Base-by-base conservation (phyloP, 2,113 vertebrate genomes). In the Cnemophilus loriae region DNA sequence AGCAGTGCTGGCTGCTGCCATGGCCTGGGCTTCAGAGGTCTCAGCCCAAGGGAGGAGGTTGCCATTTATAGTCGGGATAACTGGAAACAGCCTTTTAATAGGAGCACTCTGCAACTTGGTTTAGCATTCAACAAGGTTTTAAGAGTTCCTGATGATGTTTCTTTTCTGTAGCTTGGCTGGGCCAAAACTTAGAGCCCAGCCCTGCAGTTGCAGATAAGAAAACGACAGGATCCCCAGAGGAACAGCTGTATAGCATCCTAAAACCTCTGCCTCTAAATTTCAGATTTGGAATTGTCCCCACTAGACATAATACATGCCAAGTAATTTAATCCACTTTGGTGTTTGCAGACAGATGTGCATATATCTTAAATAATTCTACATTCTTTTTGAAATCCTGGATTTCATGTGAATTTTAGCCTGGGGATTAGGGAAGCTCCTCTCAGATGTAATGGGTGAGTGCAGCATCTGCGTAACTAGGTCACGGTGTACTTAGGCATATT, bases 311-410 rank as follows among this genome's bases (percentile, higher is more conserved):
- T 61, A 55, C 27, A 41, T 33, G 46, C 70, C 78, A 90, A 91
- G 89, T 44, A 77, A 57, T 79, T 88, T 69, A 89, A 94, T 91
- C 84, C 82, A 42, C 18, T 80, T 84, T 74, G 68, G 75, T 91
- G 91, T 91, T 70, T 87, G 79, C 16, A 6, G 70, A 56, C 70
- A 87, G 90, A 95, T 42, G 75, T 35, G 30, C 30, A 41, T 86
- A 21, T 82, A 57, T 85, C 93, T 88, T 11, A 95, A 96, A 90
- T 90, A 96, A 90, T 85, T 96, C 85, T 74, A 68, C 64, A 13
- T 90, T 70, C 21, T 65, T 91, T 79, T 87, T 64, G 60, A 96
- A 96, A 93, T 94, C 85, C 78, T 83, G 90, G 67, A 77, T 94
- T 93, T 79, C 71, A 64, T 73, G 73, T 83, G 71, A 88, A 77